A percentile compares a stretch with the other conserved stretches of the same genome.
These are phyloP conservation scores for Diprion similis DNA, from an alignment of 1,140 invertebrate species.

Conservation along the genomic window DNA sequence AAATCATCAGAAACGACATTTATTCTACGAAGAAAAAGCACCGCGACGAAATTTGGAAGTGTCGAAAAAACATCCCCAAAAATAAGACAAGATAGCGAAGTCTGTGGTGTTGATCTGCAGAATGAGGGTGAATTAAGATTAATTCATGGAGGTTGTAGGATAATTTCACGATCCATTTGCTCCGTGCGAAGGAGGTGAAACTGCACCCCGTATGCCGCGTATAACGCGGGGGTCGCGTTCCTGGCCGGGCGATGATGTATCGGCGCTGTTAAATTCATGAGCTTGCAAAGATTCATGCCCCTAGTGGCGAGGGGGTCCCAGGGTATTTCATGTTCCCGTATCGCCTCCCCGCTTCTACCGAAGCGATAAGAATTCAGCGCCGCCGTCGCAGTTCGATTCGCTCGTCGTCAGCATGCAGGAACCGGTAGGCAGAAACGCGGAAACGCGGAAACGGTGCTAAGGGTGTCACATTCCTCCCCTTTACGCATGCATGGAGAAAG, in stretches of 20 bases:
- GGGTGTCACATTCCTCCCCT: too few relatives aligned
- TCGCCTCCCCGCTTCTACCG: too few relatives aligned
- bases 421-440: too few relatives aligned
- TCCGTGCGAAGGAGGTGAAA: neutral
- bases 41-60: neutral
- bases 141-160: slow-evolving; percentile 21
- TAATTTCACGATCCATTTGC: slow-evolving; percentile 27
- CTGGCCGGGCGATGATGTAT: neutral
- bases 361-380: too few relatives aligned
- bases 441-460: too few relatives aligned
- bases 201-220: neutral
- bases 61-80: neutral
- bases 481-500: too few relatives aligned
- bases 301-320: too few relatives aligned
- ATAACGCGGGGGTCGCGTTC: neutral
- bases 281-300: neutral
- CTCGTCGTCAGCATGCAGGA: too few relatives aligned
- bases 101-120: slow-evolving; percentile 31
- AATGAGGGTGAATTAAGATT: slow-evolving; percentile 25
- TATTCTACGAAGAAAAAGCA: too few relatives aligned
- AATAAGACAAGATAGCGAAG: neutral
- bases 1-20: too few relatives aligned
- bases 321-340: too few relatives aligned
- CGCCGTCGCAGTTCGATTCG: too few relatives aligned
- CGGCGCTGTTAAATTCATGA: slow-evolving; percentile 5